Percentiles rank a stretch among this genome's conserved stretches.
phyloP scores from a whole-genome alignment of 1,140 invertebrate species.

The Calycopis cecrops region DNA sequence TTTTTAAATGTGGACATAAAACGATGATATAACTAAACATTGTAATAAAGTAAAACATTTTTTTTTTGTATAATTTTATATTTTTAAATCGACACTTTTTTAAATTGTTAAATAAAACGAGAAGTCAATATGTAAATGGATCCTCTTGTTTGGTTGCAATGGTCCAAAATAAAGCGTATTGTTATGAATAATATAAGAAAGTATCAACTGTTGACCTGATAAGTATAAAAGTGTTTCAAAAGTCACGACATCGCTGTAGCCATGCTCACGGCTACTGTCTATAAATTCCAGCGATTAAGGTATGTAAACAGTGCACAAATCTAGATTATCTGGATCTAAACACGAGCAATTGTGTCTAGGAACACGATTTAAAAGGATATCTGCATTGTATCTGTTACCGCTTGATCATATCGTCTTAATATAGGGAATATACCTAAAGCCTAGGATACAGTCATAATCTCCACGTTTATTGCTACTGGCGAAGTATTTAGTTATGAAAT shows the following conservation, averaged over 20 bases:
- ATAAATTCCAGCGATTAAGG: conserved; percentile 22
- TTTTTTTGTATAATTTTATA: too few species aligned
- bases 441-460: too few species aligned
- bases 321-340: conserved; percentile 30
- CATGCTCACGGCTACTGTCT: conserved; percentile 12
- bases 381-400: conserved; percentile 15
- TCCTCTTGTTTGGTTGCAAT: too few species aligned
- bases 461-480: too few species aligned
- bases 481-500: too few species aligned
- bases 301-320: conserved; percentile 28
- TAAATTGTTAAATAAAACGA: too few species aligned
- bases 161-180: too few species aligned
- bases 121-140: too few species aligned
- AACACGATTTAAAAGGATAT: conserved; percentile 27
- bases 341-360: conserved; percentile 28
- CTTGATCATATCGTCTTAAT: conserved; percentile 9
- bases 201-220: conserved; percentile 10
- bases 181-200: not conserved
- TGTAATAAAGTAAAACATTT: too few species aligned
- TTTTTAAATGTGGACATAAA: too few species aligned
- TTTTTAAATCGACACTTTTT: too few species aligned
- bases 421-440: not conserved
- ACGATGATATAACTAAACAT: too few species aligned
- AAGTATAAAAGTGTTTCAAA: conserved; percentile 19
- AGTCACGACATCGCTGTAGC: conserved; percentile 11